A percentile compares a stretch with the other conserved stretches of the same genome.
These are phyloP conservation scores for Anhinga anhinga DNA, from an alignment of 2,113 vertebrate genomes.

Conservation along the genomic window DNA sequence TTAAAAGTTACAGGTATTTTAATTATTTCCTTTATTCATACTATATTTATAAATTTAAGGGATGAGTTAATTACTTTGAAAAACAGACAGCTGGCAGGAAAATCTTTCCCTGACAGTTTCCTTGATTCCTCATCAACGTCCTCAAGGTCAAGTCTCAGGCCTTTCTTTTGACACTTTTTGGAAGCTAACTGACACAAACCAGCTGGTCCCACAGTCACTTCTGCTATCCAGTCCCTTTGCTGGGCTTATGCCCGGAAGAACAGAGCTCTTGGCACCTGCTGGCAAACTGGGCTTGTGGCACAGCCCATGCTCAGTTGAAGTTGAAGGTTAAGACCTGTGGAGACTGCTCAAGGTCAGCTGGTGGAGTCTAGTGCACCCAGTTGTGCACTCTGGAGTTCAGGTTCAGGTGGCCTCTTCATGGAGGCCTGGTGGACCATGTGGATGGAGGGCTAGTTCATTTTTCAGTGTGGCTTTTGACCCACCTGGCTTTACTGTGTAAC, in stretches of 20 bases:
- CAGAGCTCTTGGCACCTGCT: not conserved
- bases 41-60: not conserved
- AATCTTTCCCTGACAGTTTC: not conserved
- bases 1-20: not conserved
- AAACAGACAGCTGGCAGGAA: not conserved
- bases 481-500: not conserved
- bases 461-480: not conserved
- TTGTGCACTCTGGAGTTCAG: not conserved
- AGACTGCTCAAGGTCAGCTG: not conserved
- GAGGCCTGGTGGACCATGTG: not conserved
- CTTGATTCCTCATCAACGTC: accelerated
- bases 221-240: not conserved
- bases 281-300: not conserved
- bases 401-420: not conserved
- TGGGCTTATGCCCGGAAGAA: not conserved
- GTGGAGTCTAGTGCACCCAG: accelerated
- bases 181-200: not conserved
- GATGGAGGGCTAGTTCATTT: not conserved
- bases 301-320: accelerated
- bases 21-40: not conserved
- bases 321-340: not conserved
- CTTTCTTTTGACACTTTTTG: not conserved
- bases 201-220: not conserved
- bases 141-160: not conserved
- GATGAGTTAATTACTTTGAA: not conserved